These are phyloP conservation scores for Alitta virens DNA, from an alignment of 2,888 invertebrate genomes.

Conservation along the genomic window DNA sequence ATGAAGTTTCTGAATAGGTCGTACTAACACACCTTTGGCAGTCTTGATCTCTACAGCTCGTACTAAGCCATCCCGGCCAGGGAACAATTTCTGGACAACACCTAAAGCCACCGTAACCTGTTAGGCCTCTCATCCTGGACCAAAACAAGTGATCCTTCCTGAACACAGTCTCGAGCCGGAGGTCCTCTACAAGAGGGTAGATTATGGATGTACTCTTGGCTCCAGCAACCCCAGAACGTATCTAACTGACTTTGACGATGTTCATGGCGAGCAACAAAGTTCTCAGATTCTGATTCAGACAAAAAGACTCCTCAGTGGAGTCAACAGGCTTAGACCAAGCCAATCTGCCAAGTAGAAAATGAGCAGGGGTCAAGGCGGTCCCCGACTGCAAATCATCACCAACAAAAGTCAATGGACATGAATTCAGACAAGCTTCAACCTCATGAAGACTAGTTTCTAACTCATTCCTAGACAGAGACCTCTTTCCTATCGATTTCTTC, in stretches of 20 bases:
- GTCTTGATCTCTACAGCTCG: neutral
- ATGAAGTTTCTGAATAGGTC: conserved; percentile 2
- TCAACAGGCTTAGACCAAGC: neutral
- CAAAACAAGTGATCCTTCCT: neutral
- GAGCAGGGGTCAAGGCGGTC: neutral
- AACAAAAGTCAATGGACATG: conserved; percentile 5
- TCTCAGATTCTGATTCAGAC: neutral
- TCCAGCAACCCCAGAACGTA: neutral
- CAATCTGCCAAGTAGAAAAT: neutral
- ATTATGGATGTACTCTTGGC: neutral
- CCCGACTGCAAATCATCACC: neutral
- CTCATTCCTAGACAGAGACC: neutral
- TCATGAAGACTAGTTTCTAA: conserved; percentile 3
- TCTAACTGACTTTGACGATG: neutral
- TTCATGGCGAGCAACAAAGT: too few species aligned
- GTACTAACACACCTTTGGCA: neutral
- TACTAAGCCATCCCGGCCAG: neutral
- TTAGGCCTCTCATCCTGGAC: too few species aligned
- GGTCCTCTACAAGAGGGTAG: neutral
- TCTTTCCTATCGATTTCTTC: conserved; percentile 11
- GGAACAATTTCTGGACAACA: neutral
- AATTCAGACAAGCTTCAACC: conserved; percentile 7
- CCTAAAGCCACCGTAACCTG: neutral
- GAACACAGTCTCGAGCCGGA: neutral
- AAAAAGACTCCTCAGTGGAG: neutral